Evolutionary conservation across 2,888 invertebrate species (phyloP), one percentile per base, ranked within the genome.

Genomic region (Cheilosia soror): DNA sequence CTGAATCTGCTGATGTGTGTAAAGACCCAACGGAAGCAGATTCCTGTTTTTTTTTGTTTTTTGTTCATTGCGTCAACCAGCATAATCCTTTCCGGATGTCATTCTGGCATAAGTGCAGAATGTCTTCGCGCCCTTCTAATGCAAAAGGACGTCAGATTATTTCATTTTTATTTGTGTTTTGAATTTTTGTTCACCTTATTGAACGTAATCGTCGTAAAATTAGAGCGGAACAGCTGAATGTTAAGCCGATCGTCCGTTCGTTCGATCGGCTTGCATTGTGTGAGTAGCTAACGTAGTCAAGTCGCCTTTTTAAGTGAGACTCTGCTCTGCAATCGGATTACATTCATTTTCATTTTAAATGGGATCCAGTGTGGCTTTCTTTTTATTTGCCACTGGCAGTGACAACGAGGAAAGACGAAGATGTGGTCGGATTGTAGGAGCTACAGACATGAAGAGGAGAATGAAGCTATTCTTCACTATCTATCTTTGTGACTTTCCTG

Each of bases 11-110:
- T 53, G 27, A 47, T 47, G 63, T 40, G 55, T 31, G 47, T 47
- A 65, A 49, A 49, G 55, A 25, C 57, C 33, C 33, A 65, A 57
- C 63, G 63, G 65, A 75, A 75, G 47, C 47, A 31, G 57, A 62
- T 31, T 31, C 31, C 6, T 7, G 6, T 31, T 31, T 42, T 62
- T 57, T 31, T 42, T 40, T 51, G 37, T 47, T 44, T 51, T 44
- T 15, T 47, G n/a, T 25, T 69, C 60, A 49, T 71, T 31, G 72
- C 72, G 51, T 62, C 51, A 11, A 60, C 40, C 29, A 60, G 29
- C 62, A 42, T 62, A 73, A 73, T 65, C 75, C 75, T 57, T 75
- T 65, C 65, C 75, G 75, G 75, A 65, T 58, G 75, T 57, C 29
- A 65, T 75, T 37, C 47, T 37, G 27, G 11, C 5, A 5, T 4